These are phyloP conservation scores for Tetramorium bicarinatum DNA, from an alignment of 2,888 invertebrate genomes.

Conservation along the genomic window DNA sequence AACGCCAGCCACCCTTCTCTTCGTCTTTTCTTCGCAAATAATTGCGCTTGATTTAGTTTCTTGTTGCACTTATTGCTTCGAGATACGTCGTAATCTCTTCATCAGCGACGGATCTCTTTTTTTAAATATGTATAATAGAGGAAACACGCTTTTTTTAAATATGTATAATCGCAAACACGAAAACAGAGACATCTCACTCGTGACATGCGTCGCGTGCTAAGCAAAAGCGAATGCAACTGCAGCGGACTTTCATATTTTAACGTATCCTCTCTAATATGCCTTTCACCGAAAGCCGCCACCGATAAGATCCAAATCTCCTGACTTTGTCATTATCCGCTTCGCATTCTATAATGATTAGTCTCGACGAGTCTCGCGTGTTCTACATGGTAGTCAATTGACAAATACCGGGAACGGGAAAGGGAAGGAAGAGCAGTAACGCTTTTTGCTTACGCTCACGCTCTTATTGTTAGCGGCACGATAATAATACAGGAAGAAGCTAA, in stretches of 20 bases:
- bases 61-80: background rate
- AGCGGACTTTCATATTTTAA: background rate
- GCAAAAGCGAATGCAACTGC: background rate
- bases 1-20: constrained; percentile 21
- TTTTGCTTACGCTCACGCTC: background rate
- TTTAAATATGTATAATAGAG: background rate
- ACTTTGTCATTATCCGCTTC: constrained; percentile 52
- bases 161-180: background rate
- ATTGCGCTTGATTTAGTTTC: constrained; percentile 26
- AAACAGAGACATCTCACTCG: constrained; percentile 1
- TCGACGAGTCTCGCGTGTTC: constrained; percentile 30
- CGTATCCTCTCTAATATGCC: background rate
- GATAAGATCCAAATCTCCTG: constrained; percentile 30
- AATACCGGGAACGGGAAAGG: background rate
- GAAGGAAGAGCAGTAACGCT: background rate
- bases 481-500: constrained; percentile 25
- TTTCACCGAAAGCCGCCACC: constrained; percentile 16
- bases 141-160: background rate
- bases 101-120: background rate
- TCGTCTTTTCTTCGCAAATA: constrained; percentile 16
- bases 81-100: constrained; percentile 32
- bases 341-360: constrained; percentile 46
- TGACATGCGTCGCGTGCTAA: constrained; percentile 18
- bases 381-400: constrained; percentile 23
- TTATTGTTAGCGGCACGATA: constrained; percentile 21